Evolutionary conservation across 2,888 invertebrate species (phyloP).

Genomic region (Bembecia ichneumoniformis): DNA sequence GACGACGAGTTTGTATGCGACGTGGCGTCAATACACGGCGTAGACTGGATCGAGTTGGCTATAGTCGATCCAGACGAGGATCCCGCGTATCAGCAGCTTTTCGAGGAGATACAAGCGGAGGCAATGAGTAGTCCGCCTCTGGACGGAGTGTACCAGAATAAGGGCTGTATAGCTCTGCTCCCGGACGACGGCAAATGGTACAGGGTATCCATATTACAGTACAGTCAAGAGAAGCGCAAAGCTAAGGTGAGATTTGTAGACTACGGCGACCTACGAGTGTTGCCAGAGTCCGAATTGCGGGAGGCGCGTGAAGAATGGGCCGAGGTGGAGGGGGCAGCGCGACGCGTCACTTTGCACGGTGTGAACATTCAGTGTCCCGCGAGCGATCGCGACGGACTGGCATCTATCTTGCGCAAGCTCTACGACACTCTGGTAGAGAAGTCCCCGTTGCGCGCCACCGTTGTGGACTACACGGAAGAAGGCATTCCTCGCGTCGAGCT

Average conservation of each 20-base stretch:
- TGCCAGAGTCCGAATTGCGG: slow-evolving; percentile 54
- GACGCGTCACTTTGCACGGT: slow-evolving; percentile 60
- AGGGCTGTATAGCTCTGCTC: slow-evolving; percentile 76
- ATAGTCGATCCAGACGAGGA: slow-evolving; percentile 50
- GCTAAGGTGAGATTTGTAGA: slow-evolving; percentile 81
- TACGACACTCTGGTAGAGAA: slow-evolving; percentile 35
- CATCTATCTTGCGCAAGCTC: neutral
- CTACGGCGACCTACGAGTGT: slow-evolving; percentile 77
- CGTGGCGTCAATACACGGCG: slow-evolving; percentile 38
- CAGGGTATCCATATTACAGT: slow-evolving; percentile 75
- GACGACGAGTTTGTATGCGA: slow-evolving; percentile 39
- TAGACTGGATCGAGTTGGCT: slow-evolving; percentile 36
- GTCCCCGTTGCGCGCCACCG: slow-evolving; percentile 40
- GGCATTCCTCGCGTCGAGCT: slow-evolving; percentile 39
- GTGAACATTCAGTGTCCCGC: slow-evolving; percentile 9
- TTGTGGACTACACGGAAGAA: slow-evolving; percentile 23
- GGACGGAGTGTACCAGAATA: slow-evolving; percentile 51
- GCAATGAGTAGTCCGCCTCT: slow-evolving; percentile 52
- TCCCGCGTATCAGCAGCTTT: slow-evolving; percentile 58
- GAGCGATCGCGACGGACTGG: slow-evolving; percentile 30
- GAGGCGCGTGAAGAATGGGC: slow-evolving; percentile 64
- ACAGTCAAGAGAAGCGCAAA: slow-evolving; percentile 41
- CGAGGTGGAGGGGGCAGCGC: slow-evolving; percentile 62
- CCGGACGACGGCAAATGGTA: slow-evolving; percentile 79
- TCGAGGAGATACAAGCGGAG: slow-evolving; percentile 58